Evolutionary conservation across 2,888 invertebrate genomes (phyloP), one percentile per base, ranked within the genome.

Genomic region (Agelastica alni): DNA sequence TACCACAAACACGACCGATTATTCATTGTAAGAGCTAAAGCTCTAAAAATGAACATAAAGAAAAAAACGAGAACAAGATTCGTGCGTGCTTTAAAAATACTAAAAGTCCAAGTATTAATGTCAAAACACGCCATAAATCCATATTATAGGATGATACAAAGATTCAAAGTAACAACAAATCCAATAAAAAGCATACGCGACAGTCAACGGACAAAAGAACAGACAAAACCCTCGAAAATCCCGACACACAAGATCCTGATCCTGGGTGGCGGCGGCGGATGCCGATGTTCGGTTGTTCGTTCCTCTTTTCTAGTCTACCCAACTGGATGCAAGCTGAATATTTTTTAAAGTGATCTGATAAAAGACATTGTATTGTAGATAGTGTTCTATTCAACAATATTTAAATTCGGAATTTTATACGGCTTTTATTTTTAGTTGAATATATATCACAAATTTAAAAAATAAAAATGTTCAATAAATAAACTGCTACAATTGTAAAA

Each of bases 51-150:
- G 13, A 13, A n/a, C n/a, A n/a, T n/a, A n/a, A n/a, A n/a, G n/a
- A 36, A 36, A n/a, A 17, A 7, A 37, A 32, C 41, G 41, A 22
- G 22, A 32, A 22, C 13, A 30, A 37, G 37, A 13, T 31, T 12
- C 31, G 49, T 49, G 49, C 49, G 49, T 49, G 49, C 49, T 49
- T 20, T 49, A 49, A 49, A 49, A 41, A 41, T 49, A 49, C 56
- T 44, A 64, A 70, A 70, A 70, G 69, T 67, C 64, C 66, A 55
- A 39, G 69, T 66, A 72, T 74, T 73, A 72, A 66, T 66, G 75
- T 74, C 75, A 73, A 69, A 75, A 73, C 72, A 74, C 56, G 67
- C 69, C 63, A 73, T 75, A 75, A 74, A 75, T 75, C 70, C 68
- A 65, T 72, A 75, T 74, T 75, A 74, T 69, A 69, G 67, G 69